Evolutionary conservation across 2,888 invertebrate species (phyloP), one percentile per base, ranked within the genome.

Genomic region (Geotrupes spiniger): DNA sequence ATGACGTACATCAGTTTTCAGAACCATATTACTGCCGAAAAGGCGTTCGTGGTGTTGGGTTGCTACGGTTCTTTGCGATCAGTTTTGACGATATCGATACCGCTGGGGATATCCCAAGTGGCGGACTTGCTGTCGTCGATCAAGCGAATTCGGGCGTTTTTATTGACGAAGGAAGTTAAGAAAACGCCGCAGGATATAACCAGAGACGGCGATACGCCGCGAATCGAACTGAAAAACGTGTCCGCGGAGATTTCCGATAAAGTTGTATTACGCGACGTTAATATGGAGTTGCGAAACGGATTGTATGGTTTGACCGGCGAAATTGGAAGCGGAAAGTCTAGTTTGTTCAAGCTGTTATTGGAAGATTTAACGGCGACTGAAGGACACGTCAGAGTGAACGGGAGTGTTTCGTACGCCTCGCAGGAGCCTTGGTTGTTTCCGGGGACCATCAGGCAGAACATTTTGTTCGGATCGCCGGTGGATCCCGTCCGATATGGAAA

Each of bases 41-140:
- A 81, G 66, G 89, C 92, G 10, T 94, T 93, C 73, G 89, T 93
- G 49, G 81, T 93, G 39, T 86, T 92, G n/a, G 87, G 92, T 5
- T 88, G 93, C 69, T 94, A 91, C 75, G 92, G 90, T 63, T 87
- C 92, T 46, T 74, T 95, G 49, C 79, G 91, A 25, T 84, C 88
- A 60, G 85, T 89, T 9, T 87, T 95, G 84, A 91, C 90, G 0
- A 85, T 92, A 9, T 90, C 89, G 72, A 89, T 95, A 61, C 94
- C 96, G 0, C 85, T 87, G 75, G 88, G 85, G 37, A 84, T 93
- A 57, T 84, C 87, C 1, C 85, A 87, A 74, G 78, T 86, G 33
- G 87, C 91, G 0, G 92, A 94, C 74, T 82, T 85, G 0, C 73
- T 80, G 21, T 87, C 92, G 39, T 85, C 89, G 2, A 79, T 89